Percentiles rank a stretch among this genome's conserved stretches.
Conservation (phyloP, 2,888 invertebrate genomes). For the Odontothrips loti region DNA sequence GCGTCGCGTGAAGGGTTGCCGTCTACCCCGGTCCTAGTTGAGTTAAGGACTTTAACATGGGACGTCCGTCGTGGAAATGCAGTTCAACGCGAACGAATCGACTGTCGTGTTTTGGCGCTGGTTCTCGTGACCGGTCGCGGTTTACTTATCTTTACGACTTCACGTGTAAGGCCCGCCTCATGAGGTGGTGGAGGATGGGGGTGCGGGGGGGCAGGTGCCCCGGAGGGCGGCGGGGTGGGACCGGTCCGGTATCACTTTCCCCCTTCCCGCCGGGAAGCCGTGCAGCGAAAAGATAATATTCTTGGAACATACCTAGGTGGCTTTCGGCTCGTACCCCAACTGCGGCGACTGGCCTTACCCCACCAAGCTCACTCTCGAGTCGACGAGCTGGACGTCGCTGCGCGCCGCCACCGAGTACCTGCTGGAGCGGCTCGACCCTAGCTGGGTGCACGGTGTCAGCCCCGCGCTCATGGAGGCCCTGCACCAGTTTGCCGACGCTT, state of each 20-base stretch:
- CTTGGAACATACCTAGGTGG: constrained; percentile 40
- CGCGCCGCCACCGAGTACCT: constrained; percentile 46
- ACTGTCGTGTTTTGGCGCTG: too few species aligned
- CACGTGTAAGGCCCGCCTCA: too few species aligned
- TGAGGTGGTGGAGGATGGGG: background rate
- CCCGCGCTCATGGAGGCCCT: constrained; percentile 5
- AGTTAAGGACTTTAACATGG: too few species aligned
- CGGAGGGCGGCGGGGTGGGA: background rate
- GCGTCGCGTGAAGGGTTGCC: too few species aligned
- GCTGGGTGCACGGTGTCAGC: constrained; percentile 47
- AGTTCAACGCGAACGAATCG: too few species aligned
- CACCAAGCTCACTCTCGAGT: constrained; percentile 53
- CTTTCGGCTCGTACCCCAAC: constrained; percentile 57
- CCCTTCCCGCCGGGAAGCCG: background rate
- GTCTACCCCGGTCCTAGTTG: too few species aligned
- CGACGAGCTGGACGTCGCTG: constrained; percentile 44
- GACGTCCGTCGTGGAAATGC: too few species aligned
- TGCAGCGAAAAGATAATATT: too few species aligned
- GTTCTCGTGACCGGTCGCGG: background rate
- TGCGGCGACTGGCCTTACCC: constrained; percentile 51
- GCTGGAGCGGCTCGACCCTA: constrained; percentile 45
- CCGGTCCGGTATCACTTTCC: background rate
- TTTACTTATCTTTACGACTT: background rate
- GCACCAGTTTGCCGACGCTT: background rate
- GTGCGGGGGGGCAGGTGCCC: background rate